phyloP scores from a whole-genome alignment of 2,888 invertebrate genomes.

The Euphydryas editha region DNA sequence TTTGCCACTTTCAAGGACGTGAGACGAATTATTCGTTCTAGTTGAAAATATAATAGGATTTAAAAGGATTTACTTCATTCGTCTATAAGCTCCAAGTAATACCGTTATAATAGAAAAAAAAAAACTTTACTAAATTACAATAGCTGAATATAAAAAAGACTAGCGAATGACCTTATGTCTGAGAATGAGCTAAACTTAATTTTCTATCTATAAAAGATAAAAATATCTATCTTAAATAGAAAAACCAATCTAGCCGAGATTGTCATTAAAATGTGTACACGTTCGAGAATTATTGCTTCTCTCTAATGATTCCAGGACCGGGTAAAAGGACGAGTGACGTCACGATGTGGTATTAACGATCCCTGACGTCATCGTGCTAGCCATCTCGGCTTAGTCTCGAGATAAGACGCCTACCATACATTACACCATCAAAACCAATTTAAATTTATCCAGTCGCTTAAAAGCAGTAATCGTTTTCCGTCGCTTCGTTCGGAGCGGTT shows the following conservation, averaged over 20 bases:
- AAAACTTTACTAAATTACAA: constrained; percentile 4
- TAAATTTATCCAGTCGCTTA: constrained; percentile 26
- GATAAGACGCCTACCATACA: constrained; percentile 61
- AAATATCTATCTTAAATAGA: constrained; percentile 9
- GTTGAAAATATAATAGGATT: neutral
- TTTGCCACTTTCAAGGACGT: constrained; percentile 2
- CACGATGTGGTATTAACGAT: constrained; percentile 70
- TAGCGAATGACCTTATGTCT: constrained; percentile 13
- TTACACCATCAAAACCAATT: constrained; percentile 42
- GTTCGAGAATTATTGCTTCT: constrained; percentile 30
- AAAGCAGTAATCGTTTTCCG: constrained; percentile 19
- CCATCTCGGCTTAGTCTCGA: constrained; percentile 63
- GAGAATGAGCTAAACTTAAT: neutral
- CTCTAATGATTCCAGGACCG: constrained; percentile 48
- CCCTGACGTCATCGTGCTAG: constrained; percentile 68
- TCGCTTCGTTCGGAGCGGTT: neutral
- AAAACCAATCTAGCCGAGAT: constrained; percentile 25
- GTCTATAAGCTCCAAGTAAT: neutral
- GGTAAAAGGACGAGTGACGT: constrained; percentile 69
- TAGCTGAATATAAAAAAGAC: constrained; percentile 11
- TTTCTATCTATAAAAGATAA: neutral
- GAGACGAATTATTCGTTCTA: neutral
- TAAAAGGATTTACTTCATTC: neutral
- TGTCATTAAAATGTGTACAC: constrained; percentile 36
- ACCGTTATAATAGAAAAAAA: constrained; percentile 1